phyloP scores from a whole-genome alignment of 2,888 invertebrate species.

The Drosophila meridionalis region DNA sequence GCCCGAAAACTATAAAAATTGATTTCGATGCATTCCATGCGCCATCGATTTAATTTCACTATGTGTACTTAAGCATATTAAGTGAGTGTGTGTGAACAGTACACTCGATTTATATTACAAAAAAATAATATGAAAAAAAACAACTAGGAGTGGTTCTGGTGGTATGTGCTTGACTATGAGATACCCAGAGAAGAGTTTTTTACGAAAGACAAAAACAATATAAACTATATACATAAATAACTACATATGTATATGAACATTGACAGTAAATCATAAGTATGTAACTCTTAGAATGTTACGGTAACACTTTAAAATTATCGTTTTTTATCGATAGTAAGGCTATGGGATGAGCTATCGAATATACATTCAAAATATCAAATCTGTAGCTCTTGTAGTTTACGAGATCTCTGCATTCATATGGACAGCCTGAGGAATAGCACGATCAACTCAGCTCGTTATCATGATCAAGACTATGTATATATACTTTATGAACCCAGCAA shows the following conservation, averaged over 20 bases:
- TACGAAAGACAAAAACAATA: too few relatives aligned
- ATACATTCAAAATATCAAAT: not conserved
- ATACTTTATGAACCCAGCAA: not conserved
- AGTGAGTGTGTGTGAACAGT: slow-evolving; percentile 34
- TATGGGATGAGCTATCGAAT: not conserved
- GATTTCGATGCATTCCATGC: slow-evolving; percentile 50
- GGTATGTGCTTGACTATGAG: not conserved
- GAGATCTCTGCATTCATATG: too few relatives aligned
- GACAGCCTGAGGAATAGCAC: too few relatives aligned
- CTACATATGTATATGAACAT: not conserved
- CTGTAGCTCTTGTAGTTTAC: too few relatives aligned
- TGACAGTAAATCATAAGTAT: not conserved
- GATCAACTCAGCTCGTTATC: too few relatives aligned
- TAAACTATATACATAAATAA: not conserved
- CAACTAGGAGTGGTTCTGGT: not conserved
- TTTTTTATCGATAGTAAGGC: not conserved
- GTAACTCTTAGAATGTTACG: not conserved
- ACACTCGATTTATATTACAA: slow-evolving; percentile 3
- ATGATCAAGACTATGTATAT: not conserved
- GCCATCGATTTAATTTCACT: slow-evolving; percentile 51
- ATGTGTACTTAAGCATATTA: slow-evolving; percentile 60
- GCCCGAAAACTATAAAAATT: slow-evolving; percentile 63
- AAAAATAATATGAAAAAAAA: not conserved
- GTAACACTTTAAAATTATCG: not conserved
- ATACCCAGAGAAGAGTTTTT: not conserved